These are phyloP conservation scores for Podarcis cretensis DNA, from an alignment of 2,113 vertebrate genomes.

Conservation along the genomic window DNA sequence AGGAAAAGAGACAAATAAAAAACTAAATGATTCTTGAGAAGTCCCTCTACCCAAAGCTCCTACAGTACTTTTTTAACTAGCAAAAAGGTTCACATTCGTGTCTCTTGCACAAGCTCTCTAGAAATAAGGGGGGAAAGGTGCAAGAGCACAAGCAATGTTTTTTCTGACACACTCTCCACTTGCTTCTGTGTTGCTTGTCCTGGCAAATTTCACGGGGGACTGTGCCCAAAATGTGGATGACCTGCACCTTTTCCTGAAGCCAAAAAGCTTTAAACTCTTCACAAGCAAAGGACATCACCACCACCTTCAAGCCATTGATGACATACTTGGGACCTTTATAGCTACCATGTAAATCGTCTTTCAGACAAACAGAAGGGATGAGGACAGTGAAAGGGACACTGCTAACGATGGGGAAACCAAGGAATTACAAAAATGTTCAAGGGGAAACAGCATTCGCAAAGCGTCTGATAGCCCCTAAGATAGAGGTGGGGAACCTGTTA, in stretches of 20 bases:
- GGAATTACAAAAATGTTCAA: not conserved
- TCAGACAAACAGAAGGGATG: not conserved
- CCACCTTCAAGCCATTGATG: not conserved
- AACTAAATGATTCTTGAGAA: not conserved
- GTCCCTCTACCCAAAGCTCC: not conserved
- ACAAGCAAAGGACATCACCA: not conserved
- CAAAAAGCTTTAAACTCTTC: not conserved
- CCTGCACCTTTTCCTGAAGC: not conserved
- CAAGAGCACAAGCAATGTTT: not conserved
- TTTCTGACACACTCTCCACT: not conserved
- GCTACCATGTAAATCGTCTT: not conserved
- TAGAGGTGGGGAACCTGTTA: too few species aligned
- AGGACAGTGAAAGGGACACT: not conserved
- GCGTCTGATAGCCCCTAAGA: not conserved
- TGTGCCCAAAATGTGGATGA: not conserved
- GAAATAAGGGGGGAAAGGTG: not conserved
- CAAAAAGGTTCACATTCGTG: not conserved
- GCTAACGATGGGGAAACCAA: not conserved
- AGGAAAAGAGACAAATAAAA: too few species aligned
- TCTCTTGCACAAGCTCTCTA: not conserved
- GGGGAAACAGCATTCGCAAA: not conserved
- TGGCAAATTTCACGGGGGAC: not conserved
- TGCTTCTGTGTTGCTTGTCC: not conserved
- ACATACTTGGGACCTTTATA: not conserved
- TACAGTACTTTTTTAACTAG: not conserved